Conservation (phyloP, 2,797 vertebrate species). For the Phoxinus dragarum region DNA sequence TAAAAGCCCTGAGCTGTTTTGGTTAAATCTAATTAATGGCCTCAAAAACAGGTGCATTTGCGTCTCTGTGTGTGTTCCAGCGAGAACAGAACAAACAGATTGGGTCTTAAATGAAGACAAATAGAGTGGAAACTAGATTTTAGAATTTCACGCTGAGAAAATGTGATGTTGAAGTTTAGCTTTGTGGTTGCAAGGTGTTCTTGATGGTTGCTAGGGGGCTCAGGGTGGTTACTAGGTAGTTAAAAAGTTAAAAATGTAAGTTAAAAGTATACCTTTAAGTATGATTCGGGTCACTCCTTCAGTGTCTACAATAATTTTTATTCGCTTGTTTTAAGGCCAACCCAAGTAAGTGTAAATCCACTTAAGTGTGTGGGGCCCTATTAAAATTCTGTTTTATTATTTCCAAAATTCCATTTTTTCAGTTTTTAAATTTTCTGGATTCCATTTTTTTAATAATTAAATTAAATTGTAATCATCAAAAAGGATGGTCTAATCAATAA, state of each 20-base stretch:
- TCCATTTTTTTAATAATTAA: not conserved
- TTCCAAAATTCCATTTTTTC: not conserved
- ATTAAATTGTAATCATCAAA: not conserved
- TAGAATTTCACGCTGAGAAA: not conserved
- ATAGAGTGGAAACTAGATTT: not conserved
- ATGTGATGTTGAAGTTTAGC: not conserved
- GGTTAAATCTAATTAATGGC: constrained; percentile 69
- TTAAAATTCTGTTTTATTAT: not conserved
- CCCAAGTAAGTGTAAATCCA: not conserved
- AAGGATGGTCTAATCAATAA: not conserved
- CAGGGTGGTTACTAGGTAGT: not conserved
- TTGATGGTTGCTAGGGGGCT: not conserved
- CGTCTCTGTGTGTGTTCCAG: constrained; percentile 20
- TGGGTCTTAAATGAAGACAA: constrained; percentile 29
- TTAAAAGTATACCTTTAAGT: not conserved
- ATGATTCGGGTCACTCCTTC: not conserved
- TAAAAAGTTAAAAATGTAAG: no score
- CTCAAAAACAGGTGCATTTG: constrained; percentile 49
- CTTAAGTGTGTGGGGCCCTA: not conserved
- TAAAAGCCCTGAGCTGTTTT: constrained; percentile 62
- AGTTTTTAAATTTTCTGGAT: not conserved
- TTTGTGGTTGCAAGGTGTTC: not conserved
- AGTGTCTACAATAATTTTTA: not conserved
- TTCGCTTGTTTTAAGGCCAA: not conserved
- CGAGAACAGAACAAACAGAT: constrained; percentile 8